Evolutionary conservation across 2,113 vertebrate species (phyloP).

Genomic region (Indicator indicator): DNA sequence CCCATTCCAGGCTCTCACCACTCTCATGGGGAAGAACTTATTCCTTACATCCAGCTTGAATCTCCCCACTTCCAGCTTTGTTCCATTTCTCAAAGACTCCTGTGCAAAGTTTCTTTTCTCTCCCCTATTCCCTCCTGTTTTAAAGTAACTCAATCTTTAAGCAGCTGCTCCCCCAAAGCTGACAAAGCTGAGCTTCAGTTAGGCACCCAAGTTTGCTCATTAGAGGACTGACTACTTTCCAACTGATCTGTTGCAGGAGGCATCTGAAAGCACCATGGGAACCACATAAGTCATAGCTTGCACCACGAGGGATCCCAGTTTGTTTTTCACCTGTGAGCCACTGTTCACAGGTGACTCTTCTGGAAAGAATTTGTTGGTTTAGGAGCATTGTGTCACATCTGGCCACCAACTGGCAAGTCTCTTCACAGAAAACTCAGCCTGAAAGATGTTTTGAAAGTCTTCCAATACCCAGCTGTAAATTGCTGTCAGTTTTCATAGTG

Average conservation of each 20-base stretch:
- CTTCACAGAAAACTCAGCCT: not conserved
- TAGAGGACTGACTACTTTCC: not conserved
- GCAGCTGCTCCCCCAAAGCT: not conserved
- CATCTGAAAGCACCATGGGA: not conserved
- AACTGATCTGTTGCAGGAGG: not conserved
- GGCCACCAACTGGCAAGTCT: not conserved
- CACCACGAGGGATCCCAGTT: not conserved
- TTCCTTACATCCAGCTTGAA: too few relatives aligned
- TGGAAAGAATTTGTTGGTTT: constrained; percentile 24
- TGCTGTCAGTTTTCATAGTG: not conserved
- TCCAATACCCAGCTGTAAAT: not conserved
- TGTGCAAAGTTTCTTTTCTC: not conserved
- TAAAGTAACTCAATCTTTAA: not conserved
- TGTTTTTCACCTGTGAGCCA: constrained; percentile 33
- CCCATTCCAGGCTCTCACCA: too few relatives aligned
- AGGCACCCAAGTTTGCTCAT: not conserved
- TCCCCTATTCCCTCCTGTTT: not conserved
- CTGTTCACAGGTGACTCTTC: not conserved
- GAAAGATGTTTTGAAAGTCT: not conserved
- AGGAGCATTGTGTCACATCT: not conserved
- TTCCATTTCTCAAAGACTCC: not conserved
- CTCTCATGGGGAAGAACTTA: too few relatives aligned
- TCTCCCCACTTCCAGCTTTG: too few relatives aligned
- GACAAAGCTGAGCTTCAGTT: not conserved
- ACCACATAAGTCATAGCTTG: not conserved